phyloP scores from a whole-genome alignment of 2,113 vertebrate genomes.

The Erinaceus europaeus region DNA sequence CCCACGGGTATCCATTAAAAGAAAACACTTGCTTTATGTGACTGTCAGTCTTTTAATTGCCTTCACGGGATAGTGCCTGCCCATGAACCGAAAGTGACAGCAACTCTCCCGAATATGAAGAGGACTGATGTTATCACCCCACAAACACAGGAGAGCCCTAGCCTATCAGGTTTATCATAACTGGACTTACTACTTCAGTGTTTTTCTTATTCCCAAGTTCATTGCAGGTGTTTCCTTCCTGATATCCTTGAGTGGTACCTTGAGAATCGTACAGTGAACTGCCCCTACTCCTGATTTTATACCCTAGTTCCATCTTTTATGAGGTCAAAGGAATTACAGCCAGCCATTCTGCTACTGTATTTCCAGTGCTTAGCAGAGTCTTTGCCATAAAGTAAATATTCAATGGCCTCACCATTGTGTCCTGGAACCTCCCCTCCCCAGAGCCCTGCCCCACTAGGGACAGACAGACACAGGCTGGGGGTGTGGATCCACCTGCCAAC shows the following conservation, averaged over 20 bases:
- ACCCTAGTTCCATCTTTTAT: not conserved
- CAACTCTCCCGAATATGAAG: not conserved
- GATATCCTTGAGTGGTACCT: not conserved
- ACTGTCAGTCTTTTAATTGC: not conserved
- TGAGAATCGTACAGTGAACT: not conserved
- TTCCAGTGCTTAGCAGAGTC: not conserved
- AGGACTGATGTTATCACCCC: not conserved
- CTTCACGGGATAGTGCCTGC: not conserved
- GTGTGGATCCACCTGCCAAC: too few relatives aligned
- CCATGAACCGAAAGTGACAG: not conserved
- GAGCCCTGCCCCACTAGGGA: too few relatives aligned
- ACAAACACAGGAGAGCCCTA: not conserved
- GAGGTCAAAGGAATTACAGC: not conserved
- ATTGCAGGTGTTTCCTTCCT: not conserved
- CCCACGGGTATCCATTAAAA: not conserved
- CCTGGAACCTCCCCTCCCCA: too few relatives aligned
- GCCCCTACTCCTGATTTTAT: not conserved
- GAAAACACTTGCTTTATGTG: not conserved
- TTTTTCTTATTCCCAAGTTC: not conserved
- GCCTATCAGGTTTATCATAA: not conserved
- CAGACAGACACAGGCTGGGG: too few relatives aligned
- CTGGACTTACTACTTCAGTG: not conserved
- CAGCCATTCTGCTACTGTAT: not conserved
- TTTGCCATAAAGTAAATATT: not conserved
- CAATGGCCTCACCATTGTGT: too few relatives aligned